Percentiles rank a stretch among this genome's conserved stretches.
Conservation (phyloP, 1,140 invertebrate genomes). For the Drosophila kurseongensis region DNA sequence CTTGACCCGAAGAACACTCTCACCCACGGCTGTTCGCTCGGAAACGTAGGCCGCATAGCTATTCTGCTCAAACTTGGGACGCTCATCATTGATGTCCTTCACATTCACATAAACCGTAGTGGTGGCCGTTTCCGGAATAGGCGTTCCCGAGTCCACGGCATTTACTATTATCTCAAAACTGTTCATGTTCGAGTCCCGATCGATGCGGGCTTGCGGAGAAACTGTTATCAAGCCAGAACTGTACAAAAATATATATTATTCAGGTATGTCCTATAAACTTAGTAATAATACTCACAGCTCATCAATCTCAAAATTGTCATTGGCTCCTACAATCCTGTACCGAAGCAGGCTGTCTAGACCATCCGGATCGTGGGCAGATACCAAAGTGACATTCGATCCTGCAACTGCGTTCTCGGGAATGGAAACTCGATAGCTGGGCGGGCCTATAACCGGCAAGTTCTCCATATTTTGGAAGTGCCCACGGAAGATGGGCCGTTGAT, state of each 20-base stretch:
- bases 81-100: slow-evolving; percentile 93
- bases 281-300: slow-evolving; percentile 86
- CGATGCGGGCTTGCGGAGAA: slow-evolving; percentile 90
- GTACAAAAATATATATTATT: slow-evolving; percentile 17
- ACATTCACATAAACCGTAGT: slow-evolving; percentile 90
- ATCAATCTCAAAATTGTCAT: slow-evolving; percentile 92
- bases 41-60: slow-evolving; percentile 89
- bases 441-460: slow-evolving; percentile 86
- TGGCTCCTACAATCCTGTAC: slow-evolving; percentile 91
- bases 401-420: slow-evolving; percentile 89
- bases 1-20: slow-evolving; percentile 87
- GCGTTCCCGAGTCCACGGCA: slow-evolving; percentile 89
- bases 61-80: slow-evolving; percentile 89
- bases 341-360: slow-evolving; percentile 89
- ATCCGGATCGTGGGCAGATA: slow-evolving; percentile 91
- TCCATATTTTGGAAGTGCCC: slow-evolving; percentile 88
- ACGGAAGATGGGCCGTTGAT: slow-evolving; percentile 91
- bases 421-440: slow-evolving; percentile 88
- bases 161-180: slow-evolving; percentile 90
- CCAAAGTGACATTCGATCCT: slow-evolving; percentile 89
- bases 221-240: slow-evolving; percentile 90
- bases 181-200: slow-evolving; percentile 88
- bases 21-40: slow-evolving; percentile 88
- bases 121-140: slow-evolving; percentile 90
- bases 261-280: background rate